Conservation (phyloP, 2,113 vertebrate genomes). For the Solea senegalensis region DNA sequence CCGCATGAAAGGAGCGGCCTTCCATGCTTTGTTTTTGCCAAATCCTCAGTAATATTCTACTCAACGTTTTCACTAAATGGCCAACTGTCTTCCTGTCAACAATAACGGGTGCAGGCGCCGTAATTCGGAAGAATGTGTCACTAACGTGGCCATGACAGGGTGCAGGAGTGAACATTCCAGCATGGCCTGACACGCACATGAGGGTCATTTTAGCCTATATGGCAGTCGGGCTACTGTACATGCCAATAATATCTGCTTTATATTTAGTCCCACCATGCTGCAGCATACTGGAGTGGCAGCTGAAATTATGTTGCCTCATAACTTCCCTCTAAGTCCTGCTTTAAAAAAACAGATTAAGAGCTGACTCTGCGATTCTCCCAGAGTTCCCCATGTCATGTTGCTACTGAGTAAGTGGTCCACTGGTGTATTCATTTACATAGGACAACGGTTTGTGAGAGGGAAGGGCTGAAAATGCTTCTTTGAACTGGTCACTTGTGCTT, state of each 20-base stretch:
- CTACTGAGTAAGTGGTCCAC: slow-evolving; percentile 50
- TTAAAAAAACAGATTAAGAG: slow-evolving; percentile 60
- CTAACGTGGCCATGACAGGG: slow-evolving; percentile 57
- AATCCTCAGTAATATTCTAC: slow-evolving; percentile 2
- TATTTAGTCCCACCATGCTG: slow-evolving; percentile 74
- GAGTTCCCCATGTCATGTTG: slow-evolving; percentile 62
- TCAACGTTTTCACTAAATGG: slow-evolving; percentile 5
- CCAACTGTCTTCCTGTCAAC: slow-evolving; percentile 46
- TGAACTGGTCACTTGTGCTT: slow-evolving; percentile 34
- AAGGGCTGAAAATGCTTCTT: slow-evolving; percentile 40
- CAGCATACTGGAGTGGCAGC: slow-evolving; percentile 69
- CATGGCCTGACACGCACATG: slow-evolving; percentile 48
- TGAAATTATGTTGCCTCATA: slow-evolving; percentile 68
- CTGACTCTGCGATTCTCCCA: slow-evolving; percentile 63
- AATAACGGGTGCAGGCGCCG: slow-evolving; percentile 18
- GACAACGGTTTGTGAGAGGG: slow-evolving; percentile 36
- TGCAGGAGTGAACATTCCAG: slow-evolving; percentile 58
- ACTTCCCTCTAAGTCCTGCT: slow-evolving; percentile 36
- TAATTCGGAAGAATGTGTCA: slow-evolving; percentile 60
- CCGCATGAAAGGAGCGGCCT: background rate
- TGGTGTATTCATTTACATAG: slow-evolving; percentile 68
- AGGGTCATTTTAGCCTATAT: slow-evolving; percentile 56
- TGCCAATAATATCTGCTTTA: slow-evolving; percentile 78
- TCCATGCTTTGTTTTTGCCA: background rate
- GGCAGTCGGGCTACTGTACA: slow-evolving; percentile 64